These are phyloP conservation scores for Micrastur ruficollis DNA, from an alignment of 2,797 vertebrate species.

Conservation along the genomic window DNA sequence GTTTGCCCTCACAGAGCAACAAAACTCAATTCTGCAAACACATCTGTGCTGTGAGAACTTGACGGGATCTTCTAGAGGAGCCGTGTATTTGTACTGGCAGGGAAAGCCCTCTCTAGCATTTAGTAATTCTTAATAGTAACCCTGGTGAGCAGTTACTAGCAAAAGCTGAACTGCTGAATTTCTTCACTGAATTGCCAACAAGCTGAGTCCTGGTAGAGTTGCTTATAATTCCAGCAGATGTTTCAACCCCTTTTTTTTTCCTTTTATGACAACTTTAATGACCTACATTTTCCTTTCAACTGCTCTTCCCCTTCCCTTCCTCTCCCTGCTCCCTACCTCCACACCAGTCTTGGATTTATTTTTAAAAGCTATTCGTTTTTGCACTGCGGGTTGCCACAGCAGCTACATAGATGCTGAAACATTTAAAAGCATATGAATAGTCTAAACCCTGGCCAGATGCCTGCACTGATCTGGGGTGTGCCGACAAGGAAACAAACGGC, in stretches of 20 bases:
- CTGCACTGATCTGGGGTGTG: background rate
- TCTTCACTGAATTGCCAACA: background rate
- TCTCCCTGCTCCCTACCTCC: background rate
- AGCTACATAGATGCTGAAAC: slow-evolving; percentile 4
- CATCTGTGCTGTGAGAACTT: background rate
- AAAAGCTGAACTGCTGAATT: background rate
- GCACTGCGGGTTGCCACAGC: background rate
- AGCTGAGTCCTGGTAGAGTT: background rate
- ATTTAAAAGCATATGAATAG: background rate
- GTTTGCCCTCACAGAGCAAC: background rate
- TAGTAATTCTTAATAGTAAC: background rate
- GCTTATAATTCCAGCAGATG: slow-evolving; percentile 4
- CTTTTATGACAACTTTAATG: background rate
- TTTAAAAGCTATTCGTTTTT: background rate
- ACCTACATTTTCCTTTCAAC: background rate
- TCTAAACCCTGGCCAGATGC: background rate
- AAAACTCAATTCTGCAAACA: background rate
- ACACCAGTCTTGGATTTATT: background rate
- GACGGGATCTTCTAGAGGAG: background rate
- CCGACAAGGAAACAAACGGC: background rate
- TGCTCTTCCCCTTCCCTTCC: slow-evolving; percentile 30
- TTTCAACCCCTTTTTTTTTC: background rate
- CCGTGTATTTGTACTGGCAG: background rate
- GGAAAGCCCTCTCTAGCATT: background rate
- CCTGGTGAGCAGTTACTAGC: background rate